Evolutionary conservation across 2,888 invertebrate genomes (phyloP).

Genomic region (Lottia scabra): DNA sequence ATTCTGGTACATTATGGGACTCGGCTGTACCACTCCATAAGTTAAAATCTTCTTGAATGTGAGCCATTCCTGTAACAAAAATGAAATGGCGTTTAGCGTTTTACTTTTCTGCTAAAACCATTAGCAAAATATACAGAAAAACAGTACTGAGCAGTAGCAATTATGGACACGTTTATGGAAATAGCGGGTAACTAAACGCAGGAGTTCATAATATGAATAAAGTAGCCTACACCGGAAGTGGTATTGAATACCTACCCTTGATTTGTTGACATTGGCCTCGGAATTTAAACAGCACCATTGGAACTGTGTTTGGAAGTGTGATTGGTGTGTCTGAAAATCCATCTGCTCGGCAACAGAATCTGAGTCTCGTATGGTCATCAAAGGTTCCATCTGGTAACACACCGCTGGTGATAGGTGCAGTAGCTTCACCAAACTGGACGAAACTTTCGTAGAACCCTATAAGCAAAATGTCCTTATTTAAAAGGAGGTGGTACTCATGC

Average conservation of each 20-base stretch:
- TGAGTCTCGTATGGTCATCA: background rate
- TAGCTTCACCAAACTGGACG: background rate
- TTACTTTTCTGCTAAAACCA: no score
- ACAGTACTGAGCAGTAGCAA: no score
- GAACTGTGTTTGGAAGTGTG: background rate
- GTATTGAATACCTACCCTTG: background rate
- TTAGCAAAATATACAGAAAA: no score
- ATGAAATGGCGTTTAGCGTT: background rate
- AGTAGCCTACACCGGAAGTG: no score
- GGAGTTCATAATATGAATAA: no score
- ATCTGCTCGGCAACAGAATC: conserved; percentile 16
- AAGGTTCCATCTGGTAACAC: conserved; percentile 1
- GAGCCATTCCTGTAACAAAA: background rate
- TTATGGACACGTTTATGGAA: no score
- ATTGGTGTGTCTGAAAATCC: conserved; percentile 6
- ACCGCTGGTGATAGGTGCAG: background rate
- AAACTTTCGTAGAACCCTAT: background rate
- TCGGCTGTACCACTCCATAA: background rate
- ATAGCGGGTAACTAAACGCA: no score
- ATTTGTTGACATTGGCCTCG: background rate
- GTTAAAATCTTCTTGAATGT: background rate
- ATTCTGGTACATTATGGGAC: background rate
- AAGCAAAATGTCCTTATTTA: no score
- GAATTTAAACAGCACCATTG: background rate
- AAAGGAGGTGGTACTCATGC: no score